phyloP scores from a whole-genome alignment of 2,888 invertebrate genomes.

The Byasa hedistus region DNA sequence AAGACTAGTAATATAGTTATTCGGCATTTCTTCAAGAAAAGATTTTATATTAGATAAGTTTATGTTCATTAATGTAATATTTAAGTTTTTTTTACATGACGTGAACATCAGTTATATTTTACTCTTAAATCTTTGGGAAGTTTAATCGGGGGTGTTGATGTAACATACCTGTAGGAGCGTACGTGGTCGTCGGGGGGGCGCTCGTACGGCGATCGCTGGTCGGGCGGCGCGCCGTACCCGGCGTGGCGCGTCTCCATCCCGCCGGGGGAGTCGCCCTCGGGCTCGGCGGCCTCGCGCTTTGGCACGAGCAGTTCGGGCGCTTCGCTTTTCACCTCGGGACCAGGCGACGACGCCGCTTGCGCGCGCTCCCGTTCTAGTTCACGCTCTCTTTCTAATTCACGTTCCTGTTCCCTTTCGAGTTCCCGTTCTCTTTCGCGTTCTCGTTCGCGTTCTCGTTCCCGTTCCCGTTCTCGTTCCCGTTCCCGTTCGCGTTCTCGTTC shows the following conservation, averaged over 20 bases:
- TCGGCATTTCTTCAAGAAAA: too few relatives aligned
- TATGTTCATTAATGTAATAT: too few relatives aligned
- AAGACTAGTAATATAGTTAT: too few relatives aligned
- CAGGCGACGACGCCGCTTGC: slow-evolving; percentile 56
- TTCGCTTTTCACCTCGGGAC: slow-evolving; percentile 73
- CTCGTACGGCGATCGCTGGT: slow-evolving; percentile 84
- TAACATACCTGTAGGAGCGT: slow-evolving; percentile 75
- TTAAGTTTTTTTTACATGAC: too few relatives aligned
- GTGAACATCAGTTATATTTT: not conserved
- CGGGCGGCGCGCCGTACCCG: slow-evolving; percentile 83
- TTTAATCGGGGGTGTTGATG: not conserved
- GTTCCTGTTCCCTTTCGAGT: slow-evolving; percentile 30
- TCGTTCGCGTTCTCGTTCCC: slow-evolving; percentile 24
- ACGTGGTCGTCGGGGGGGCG: slow-evolving; percentile 82
- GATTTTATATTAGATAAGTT: too few relatives aligned
- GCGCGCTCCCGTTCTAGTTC: slow-evolving; percentile 44
- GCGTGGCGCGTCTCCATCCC: slow-evolving; percentile 85
- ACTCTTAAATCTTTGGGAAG: not conserved
- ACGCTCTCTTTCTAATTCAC: slow-evolving; percentile 42
- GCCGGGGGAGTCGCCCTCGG: slow-evolving; percentile 86
- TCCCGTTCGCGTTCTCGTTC: slow-evolving; percentile 22
- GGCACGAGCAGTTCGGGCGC: slow-evolving; percentile 82
- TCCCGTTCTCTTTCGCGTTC: slow-evolving; percentile 21
- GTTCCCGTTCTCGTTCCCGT: slow-evolving; percentile 24
- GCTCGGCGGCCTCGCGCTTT: slow-evolving; percentile 82